Base-by-base conservation (phyloP, 2,797 vertebrate genomes). In the Argya squamiceps region DNA sequence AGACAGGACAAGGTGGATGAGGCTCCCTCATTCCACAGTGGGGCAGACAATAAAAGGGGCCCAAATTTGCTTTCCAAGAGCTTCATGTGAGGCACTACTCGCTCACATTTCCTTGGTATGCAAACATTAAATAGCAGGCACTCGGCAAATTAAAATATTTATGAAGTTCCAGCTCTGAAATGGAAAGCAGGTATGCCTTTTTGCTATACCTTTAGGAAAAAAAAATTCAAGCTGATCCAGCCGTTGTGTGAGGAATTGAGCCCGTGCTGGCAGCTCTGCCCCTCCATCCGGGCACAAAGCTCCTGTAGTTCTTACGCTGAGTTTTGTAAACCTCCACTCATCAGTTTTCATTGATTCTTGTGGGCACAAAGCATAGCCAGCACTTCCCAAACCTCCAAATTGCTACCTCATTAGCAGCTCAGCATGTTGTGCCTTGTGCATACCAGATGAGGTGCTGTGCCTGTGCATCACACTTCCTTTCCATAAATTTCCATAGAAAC, bases 401-500 rank as follows among this genome's bases (percentile, higher is more conserved):
- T 76, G 77, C 85, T n/a, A 24, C 49, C 94, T 95, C 96, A 93
- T 96, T 90, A 96, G 77, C 91, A 79, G 82, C 91, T 89, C 92
- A 86, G 92, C 60, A 4, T 70, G 95, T 10, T 21, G 60, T 24
- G 62, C 29, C 85, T 74, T 26, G 52, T 62, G 81, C 84, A 77
- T 80, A 29, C 56, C 24, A 18, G 53, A 80, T 27, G 86, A 62
- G 58, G 81, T 5, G 1, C 11, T 19, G 0, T 49, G 93, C 13
- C 81, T 49, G 75, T 6, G 77, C 18, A 32, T 52, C 79, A 52
- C 21, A 2, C 67, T n/a, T 53, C 63, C 71, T 44, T 58, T 9
- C 85, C 64, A 4, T 6, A 6, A 55, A 70, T 68, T 76, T 43
- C 83, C 71, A 18, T 10, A 27, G 83, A 70, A 69, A 85, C 96